Percentiles rank a stretch among this genome's conserved stretches.
Conservation (phyloP, 2,797 vertebrate genomes). For the Clarias laeviceps region DNA sequence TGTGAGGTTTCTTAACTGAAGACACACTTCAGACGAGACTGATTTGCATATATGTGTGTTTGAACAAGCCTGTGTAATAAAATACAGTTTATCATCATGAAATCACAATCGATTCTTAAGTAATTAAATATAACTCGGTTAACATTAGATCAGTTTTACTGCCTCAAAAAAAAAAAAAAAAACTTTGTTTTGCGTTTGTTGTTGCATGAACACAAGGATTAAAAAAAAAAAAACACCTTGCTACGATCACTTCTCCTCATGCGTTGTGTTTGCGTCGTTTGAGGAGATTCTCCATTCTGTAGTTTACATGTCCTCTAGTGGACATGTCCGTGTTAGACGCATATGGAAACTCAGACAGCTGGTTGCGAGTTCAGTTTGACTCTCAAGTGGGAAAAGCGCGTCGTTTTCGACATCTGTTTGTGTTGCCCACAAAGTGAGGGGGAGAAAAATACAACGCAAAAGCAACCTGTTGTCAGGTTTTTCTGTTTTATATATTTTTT, state of each 20-base stretch:
- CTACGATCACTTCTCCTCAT: background rate
- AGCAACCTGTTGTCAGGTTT: too few species aligned
- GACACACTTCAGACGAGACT: background rate
- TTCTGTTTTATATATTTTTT: background rate
- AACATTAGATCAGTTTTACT: background rate
- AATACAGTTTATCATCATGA: background rate
- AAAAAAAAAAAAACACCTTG: background rate
- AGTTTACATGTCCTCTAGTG: background rate
- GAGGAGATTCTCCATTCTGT: background rate
- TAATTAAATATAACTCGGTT: background rate
- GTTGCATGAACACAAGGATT: background rate
- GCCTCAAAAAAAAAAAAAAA: too few species aligned
- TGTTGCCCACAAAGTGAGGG: background rate
- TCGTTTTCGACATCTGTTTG: background rate
- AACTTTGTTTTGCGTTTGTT: too few species aligned
- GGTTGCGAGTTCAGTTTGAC: background rate
- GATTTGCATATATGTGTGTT: background rate
- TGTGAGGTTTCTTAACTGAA: conserved; percentile 34
- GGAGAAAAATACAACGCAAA: background rate
- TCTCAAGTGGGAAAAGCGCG: too few species aligned
- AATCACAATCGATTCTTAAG: accelerated
- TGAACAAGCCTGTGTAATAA: background rate
- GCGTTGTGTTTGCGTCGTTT: background rate
- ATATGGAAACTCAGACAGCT: background rate
- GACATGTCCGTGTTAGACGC: background rate